These are phyloP conservation scores for Entomyzon cyanotis DNA, from an alignment of 2,113 vertebrate genomes.

Conservation along the genomic window DNA sequence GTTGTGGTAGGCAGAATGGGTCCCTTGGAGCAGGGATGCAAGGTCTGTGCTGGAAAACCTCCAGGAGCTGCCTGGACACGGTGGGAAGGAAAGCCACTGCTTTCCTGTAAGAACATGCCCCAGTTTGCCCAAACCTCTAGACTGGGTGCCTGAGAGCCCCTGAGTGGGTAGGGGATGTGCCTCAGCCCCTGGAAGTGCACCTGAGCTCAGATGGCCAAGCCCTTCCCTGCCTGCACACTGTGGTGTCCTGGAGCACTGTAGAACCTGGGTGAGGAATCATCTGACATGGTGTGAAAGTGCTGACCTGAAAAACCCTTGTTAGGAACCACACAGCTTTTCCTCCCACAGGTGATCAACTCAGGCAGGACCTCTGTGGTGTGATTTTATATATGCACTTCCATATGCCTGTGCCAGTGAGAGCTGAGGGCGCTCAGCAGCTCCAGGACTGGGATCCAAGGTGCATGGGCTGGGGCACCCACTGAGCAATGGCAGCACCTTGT, in stretches of 20 bases:
- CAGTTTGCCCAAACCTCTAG: background rate
- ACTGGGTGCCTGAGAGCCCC: background rate
- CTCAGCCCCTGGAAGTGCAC: background rate
- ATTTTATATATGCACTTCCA: background rate
- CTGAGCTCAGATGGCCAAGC: background rate
- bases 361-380: background rate
- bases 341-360: rapidly evolving
- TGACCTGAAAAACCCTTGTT: background rate
- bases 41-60: background rate
- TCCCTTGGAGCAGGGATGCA: background rate
- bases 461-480: background rate
- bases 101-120: background rate
- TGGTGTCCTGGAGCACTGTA: rapidly evolving
- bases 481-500: background rate
- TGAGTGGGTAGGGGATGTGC: background rate
- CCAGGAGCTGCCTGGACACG: background rate
- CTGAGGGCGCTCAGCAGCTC: background rate
- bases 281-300: rapidly evolving
- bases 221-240: background rate
- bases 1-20: background rate
- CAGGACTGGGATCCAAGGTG: background rate
- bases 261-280: background rate
- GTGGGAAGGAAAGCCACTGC: background rate
- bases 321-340: background rate
- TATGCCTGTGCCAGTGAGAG: background rate